Evolutionary conservation across 2,797 vertebrate species (phyloP).

Genomic region (Euthynnus affinis): DNA sequence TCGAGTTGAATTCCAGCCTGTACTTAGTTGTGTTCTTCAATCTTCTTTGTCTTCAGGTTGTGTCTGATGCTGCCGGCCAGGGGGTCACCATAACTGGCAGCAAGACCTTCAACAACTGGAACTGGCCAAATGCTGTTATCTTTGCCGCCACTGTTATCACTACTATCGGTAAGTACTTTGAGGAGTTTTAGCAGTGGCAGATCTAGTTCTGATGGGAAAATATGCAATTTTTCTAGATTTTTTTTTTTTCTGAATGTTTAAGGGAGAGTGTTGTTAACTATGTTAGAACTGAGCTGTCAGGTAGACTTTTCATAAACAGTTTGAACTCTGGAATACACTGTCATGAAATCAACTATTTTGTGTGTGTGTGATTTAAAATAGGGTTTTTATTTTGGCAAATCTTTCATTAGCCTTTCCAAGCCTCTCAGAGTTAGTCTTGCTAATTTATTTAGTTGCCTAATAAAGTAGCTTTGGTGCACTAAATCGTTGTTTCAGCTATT

Average conservation of each 20-base stretch:
- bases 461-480: neutral
- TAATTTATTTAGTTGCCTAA: neutral
- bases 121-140: constrained; percentile 99
- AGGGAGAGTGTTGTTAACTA: neutral
- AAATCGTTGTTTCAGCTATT: neutral
- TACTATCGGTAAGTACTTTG: constrained; percentile 90
- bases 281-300: neutral
- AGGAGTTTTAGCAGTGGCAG: neutral
- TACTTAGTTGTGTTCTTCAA: neutral
- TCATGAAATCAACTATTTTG: neutral
- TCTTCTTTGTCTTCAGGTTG: constrained; percentile 82
- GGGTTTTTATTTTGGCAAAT: no score
- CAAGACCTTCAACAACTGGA: constrained; percentile 98
- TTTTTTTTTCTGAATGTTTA: neutral
- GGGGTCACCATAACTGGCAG: constrained; percentile 96
- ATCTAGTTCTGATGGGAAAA: constrained; percentile 1
- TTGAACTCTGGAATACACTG: neutral
- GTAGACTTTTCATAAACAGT: neutral
- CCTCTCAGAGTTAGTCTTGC: neutral
- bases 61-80: constrained; percentile 94
- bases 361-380: neutral
- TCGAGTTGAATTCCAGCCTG: constrained; percentile 1
- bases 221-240: neutral
- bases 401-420: no score
- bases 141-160: constrained; percentile 99